These are phyloP conservation scores for Champsocephalus esox DNA, from an alignment of 2,797 vertebrate genomes.

Conservation along the genomic window DNA sequence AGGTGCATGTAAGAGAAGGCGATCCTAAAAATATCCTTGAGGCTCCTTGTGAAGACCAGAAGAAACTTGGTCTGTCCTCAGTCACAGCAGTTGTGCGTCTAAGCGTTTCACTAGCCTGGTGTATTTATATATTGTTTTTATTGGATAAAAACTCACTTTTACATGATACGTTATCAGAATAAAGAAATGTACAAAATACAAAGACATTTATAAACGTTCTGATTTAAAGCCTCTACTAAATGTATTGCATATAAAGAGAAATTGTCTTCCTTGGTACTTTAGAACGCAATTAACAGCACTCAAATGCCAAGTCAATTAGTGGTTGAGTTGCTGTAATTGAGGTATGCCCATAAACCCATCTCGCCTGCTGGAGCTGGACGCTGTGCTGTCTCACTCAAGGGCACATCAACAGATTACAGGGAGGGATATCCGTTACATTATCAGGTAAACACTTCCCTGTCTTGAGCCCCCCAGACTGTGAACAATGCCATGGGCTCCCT, in stretches of 20 bases:
- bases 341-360: slow-evolving; percentile 42
- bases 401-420: slow-evolving; percentile 69
- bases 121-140: not conserved
- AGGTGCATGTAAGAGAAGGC: slow-evolving; percentile 90
- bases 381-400: slow-evolving; percentile 62
- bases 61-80: slow-evolving; percentile 68
- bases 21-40: slow-evolving; percentile 91
- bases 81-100: slow-evolving; percentile 11
- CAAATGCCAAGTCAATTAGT: slow-evolving; percentile 44
- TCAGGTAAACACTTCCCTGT: slow-evolving; percentile 74
- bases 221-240: not conserved
- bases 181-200: not conserved
- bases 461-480: slow-evolving; percentile 65
- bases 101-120: slow-evolving; percentile 9
- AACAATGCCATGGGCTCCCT: slow-evolving; percentile 74
- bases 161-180: not conserved
- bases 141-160: not conserved
- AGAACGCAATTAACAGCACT: slow-evolving; percentile 45
- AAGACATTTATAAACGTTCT: not conserved
- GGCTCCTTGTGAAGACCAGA: slow-evolving; percentile 70
- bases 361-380: slow-evolving; percentile 26
- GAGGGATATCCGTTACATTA: slow-evolving; percentile 63
- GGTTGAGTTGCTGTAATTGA: slow-evolving; percentile 45
- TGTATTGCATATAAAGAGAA: not conserved
- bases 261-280: not conserved